These are phyloP conservation scores for Lineus longissimus DNA, from an alignment of 1,140 invertebrate species.

Conservation along the genomic window DNA sequence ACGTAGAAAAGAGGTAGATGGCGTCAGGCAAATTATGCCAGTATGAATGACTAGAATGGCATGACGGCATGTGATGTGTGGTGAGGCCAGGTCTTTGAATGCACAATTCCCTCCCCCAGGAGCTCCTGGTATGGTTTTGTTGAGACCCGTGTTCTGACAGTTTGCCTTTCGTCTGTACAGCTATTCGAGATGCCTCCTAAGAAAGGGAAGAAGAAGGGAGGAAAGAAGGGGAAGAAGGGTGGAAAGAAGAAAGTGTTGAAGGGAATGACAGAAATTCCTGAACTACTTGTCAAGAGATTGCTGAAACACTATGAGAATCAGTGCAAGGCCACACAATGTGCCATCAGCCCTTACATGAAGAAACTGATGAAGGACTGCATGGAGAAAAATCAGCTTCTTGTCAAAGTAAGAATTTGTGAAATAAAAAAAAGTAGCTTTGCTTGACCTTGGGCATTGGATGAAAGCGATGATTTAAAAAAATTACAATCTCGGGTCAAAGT, in stretches of 20 bases:
- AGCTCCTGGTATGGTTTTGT: too few relatives aligned
- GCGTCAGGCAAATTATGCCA: too few relatives aligned
- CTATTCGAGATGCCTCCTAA: too few relatives aligned
- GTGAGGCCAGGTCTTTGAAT: too few relatives aligned
- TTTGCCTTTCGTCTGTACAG: too few relatives aligned
- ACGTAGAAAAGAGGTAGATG: too few relatives aligned
- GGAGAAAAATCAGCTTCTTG: slow-evolving; percentile 33
- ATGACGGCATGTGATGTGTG: too few relatives aligned
- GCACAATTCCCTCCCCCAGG: too few relatives aligned
- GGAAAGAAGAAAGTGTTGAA: slow-evolving; percentile 21
- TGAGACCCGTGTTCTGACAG: too few relatives aligned
- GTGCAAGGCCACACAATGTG: slow-evolving; percentile 34
- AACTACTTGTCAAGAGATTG: slow-evolving; percentile 30
- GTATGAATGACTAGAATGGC: too few relatives aligned
- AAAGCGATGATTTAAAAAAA: not conserved
- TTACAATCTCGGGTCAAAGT: not conserved
- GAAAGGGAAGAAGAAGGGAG: slow-evolving; percentile 10
- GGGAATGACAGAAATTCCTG: slow-evolving; percentile 22
- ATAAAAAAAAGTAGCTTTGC: too few relatives aligned
- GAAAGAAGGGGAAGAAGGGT: slow-evolving; percentile 27
- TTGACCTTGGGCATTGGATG: not conserved
- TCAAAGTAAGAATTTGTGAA: slow-evolving; percentile 31
- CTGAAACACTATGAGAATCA: slow-evolving; percentile 39
- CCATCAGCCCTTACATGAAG: slow-evolving; percentile 31
- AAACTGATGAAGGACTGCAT: slow-evolving; percentile 31